These are phyloP conservation scores for Spinus pinus DNA, from an alignment of 2,797 vertebrate genomes.

Conservation along the genomic window DNA sequence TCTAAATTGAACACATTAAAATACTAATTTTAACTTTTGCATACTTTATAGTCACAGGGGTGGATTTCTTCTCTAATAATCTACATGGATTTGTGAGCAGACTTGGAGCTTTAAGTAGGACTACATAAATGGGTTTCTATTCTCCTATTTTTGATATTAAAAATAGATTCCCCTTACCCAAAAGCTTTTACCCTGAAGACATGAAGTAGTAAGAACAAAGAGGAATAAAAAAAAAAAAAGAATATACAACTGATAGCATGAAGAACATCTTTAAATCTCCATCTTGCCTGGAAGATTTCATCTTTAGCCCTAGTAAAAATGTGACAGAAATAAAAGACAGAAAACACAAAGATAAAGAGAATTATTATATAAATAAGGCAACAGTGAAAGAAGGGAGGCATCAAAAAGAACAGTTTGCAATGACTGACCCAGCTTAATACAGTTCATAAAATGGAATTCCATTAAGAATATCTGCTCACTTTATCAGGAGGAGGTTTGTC, in stretches of 20 bases:
- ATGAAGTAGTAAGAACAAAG: constrained; percentile 58
- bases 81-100: not conserved
- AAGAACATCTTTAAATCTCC: constrained; percentile 56
- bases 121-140: not conserved
- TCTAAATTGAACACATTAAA: not conserved
- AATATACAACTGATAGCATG: constrained; percentile 49
- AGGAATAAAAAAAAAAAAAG: constrained; percentile 27
- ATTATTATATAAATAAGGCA: constrained; percentile 10
- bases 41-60: not conserved
- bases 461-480: not conserved
- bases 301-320: constrained; percentile 57
- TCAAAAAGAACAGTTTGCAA: constrained; percentile 7
- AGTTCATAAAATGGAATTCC: not conserved
- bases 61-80: not conserved
- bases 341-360: constrained; percentile 50
- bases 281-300: constrained; percentile 56
- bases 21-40: not conserved
- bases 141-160: not conserved
- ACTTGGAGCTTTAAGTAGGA: not conserved
- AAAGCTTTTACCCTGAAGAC: constrained; percentile 54
- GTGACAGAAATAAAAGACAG: constrained; percentile 54
- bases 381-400: not conserved
- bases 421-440: not conserved
- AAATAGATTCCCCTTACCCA: constrained; percentile 65
- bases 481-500: not conserved